Evolutionary conservation across 2,888 invertebrate genomes (phyloP), one percentile per base, ranked within the genome.

Genomic region (Leptopilina drosophilae): DNA sequence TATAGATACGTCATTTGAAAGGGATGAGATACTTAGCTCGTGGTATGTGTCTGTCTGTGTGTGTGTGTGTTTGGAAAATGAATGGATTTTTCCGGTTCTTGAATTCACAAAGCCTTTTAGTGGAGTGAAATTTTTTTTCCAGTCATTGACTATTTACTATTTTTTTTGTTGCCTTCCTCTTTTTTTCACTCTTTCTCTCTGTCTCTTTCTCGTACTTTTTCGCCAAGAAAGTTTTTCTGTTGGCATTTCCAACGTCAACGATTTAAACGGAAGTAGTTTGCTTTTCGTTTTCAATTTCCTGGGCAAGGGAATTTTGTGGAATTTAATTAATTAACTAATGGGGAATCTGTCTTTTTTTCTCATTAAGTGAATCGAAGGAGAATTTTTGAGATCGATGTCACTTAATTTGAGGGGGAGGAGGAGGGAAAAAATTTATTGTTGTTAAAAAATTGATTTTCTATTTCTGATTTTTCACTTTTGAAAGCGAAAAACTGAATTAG

Each of bases 1-100:
- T 82, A n/a, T 82, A n/a, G 40, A 40, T 73, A 73, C 73, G 56
- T 59, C 53, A 59, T 73, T 73, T 40, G n/a, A 40, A 59, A 53
- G 40, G 56, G 56, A 59, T 56, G 53, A 73, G 56, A 33, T 15
- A 73, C 73, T 67, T 62, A 62, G 62, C 8, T 62, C 20, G 20
- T 20, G 15, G 62, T 62, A 20, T 42, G 3, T 3, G 42, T 20
- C 20, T 8, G 15, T 62, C 7, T 42, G 8, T 62, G 62, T 62
- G 62, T 62, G 20, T 42, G 8, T 62, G 62, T 62, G 62, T 62
- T 20, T 62, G 62, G 62, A 62, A 62, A 62, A 62, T 15, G 15
- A 62, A 62, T 62, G 62, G 62, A 62, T 62, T 62, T 62, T 62
- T 62, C 62, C 15, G 62, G 15, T 62, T 62, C 62, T 62, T 62